A percentile compares a stretch with the other conserved stretches of the same genome.
Evolutionary conservation across 2,113 vertebrate species (phyloP).

Genomic region (Gracilinanus agilis): DNA sequence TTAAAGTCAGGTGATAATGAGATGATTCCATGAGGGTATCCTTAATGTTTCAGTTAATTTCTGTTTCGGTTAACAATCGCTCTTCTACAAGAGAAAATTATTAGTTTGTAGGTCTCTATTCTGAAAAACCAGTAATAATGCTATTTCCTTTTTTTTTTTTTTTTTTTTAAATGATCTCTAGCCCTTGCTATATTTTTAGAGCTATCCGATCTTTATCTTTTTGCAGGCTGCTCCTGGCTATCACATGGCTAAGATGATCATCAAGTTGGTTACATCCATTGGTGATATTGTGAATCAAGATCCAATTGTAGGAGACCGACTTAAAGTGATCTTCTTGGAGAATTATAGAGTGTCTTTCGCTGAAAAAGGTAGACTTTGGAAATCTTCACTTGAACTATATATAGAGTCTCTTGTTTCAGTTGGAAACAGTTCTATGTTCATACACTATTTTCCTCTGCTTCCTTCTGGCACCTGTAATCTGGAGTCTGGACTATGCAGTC

Average conservation of each 20-base stretch:
- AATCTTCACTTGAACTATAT: neutral
- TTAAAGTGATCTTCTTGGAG: conserved; percentile 93
- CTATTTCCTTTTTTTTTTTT: neutral
- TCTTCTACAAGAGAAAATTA: neutral
- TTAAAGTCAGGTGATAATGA: neutral
- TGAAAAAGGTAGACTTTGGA: conserved; percentile 87
- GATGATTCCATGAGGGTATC: neutral
- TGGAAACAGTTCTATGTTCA: neutral
- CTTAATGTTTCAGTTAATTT: neutral
- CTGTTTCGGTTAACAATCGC: neutral
- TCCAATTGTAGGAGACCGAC: conserved; percentile 88
- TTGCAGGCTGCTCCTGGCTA: conserved; percentile 92
- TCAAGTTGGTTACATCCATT: conserved; percentile 91
- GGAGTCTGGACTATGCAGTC: neutral
- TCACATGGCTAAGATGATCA: conserved; percentile 95
- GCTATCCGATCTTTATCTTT: neutral
- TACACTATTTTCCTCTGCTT: neutral
- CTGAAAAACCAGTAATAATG: neutral
- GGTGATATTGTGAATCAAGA: conserved; percentile 91
- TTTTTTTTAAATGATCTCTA: neutral
- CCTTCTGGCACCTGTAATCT: neutral
- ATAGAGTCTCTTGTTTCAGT: neutral
- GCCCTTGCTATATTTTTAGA: neutral
- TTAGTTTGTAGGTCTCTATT: neutral
- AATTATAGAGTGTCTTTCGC: conserved; percentile 94